phyloP scores from a whole-genome alignment of 2,797 vertebrate genomes.

The Eleutherodactylus coqui region DNA sequence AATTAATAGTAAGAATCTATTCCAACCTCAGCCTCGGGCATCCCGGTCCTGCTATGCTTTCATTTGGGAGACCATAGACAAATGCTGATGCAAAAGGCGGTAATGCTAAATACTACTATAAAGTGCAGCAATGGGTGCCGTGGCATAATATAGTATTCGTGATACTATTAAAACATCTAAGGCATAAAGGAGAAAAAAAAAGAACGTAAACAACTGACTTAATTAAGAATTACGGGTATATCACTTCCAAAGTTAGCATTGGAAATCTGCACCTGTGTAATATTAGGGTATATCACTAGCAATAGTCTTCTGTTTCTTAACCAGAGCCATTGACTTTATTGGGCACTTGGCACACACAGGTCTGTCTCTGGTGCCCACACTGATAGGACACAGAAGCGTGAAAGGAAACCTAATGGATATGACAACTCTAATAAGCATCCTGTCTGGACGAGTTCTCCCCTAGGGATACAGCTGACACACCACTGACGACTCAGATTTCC shows the following conservation, averaged over 20 bases:
- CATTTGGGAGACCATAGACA: slow-evolving; percentile 20
- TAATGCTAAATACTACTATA: background rate
- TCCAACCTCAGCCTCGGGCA: slow-evolving; percentile 75
- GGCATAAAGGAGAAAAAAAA: background rate
- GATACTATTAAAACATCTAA: background rate
- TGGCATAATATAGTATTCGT: background rate
- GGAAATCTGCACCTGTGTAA: background rate
- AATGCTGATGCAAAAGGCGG: background rate
- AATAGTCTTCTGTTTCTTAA: background rate
- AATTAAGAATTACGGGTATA: too few relatives aligned
- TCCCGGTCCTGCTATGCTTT: background rate
- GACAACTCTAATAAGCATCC: slow-evolving; percentile 97
- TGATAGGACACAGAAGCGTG: slow-evolving; percentile 90
- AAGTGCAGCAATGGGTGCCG: background rate
- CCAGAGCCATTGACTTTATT: background rate
- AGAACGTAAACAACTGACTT: background rate
- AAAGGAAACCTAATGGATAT: slow-evolving; percentile 96
- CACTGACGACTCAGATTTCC: slow-evolving; percentile 82
- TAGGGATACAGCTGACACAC: slow-evolving; percentile 86
- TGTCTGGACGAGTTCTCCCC: slow-evolving; percentile 82
- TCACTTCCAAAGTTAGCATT: background rate
- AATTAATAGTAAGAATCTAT: slow-evolving; percentile 84
- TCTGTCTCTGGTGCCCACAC: slow-evolving; percentile 79
- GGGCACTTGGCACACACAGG: slow-evolving; percentile 62
- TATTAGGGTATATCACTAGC: background rate